phyloP scores from a whole-genome alignment of 1,140 invertebrate species.

The Drosophila fuyamai region DNA sequence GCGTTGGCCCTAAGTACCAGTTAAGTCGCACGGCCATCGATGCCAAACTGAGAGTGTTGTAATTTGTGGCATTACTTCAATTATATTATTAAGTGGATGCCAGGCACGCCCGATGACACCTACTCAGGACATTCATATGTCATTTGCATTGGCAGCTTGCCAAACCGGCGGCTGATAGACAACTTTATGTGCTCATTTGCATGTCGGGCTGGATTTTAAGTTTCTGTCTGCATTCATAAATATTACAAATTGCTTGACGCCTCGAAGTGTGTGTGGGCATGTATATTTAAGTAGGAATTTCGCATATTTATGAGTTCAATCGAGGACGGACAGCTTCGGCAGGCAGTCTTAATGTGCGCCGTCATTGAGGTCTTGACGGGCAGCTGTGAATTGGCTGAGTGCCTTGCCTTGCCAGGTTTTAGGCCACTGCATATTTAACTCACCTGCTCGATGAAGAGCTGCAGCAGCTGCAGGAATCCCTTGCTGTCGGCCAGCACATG shows the following conservation, averaged over 20 bases:
- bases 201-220: constrained; percentile 46
- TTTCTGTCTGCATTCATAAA: constrained; percentile 57
- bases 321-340: neutral
- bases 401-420: constrained; percentile 31
- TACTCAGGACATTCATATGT: constrained; percentile 37
- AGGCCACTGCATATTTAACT: constrained; percentile 40
- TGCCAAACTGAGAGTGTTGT: constrained; percentile 31
- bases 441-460: constrained; percentile 75
- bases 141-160: constrained; percentile 39
- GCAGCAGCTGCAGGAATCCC: constrained; percentile 73
- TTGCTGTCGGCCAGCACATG: constrained; percentile 81
- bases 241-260: constrained; percentile 51
- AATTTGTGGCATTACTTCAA: constrained; percentile 73
- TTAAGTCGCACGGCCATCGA: constrained; percentile 34
- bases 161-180: constrained; percentile 41
- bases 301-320: constrained; percentile 58
- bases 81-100: constrained; percentile 61
- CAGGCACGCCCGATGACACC: constrained; percentile 37
- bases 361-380: constrained; percentile 43
- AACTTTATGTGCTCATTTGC: constrained; percentile 42
- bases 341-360: constrained; percentile 34
- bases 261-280: constrained; percentile 36
- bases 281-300: constrained; percentile 42
- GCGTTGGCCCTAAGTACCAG: constrained; percentile 33
- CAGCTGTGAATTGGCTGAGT: constrained; percentile 44